Percentiles rank a stretch among this genome's conserved stretches.
Evolutionary conservation across 1,140 invertebrate species (phyloP).

Genomic region (Bombyx mandarina): DNA sequence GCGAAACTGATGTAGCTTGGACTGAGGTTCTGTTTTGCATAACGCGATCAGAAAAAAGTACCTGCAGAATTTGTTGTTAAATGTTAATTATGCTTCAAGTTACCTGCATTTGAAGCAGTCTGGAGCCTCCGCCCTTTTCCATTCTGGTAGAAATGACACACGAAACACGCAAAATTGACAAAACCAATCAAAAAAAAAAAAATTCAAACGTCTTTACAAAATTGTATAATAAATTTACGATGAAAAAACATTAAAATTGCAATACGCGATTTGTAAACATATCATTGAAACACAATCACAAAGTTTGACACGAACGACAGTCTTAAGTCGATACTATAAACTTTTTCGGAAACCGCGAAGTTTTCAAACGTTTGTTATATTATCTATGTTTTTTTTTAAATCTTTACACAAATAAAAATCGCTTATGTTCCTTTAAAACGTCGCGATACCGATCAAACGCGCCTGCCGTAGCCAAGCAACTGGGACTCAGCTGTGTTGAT

Average conservation of each 20-base stretch:
- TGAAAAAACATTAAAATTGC: not conserved
- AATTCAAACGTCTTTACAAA: not conserved
- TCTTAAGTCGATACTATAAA: not conserved
- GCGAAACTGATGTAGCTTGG: no score
- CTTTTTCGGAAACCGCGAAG: not conserved
- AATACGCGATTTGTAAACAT: conserved; percentile 36
- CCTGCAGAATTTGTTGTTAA: no score
- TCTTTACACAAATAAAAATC: not conserved
- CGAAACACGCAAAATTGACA: no score
- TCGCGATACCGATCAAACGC: conserved; percentile 49
- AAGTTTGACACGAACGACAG: conserved; percentile 45
- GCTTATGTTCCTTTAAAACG: conserved; percentile 1
- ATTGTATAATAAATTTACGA: conserved; percentile 1
- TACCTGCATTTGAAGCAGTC: conserved; percentile 73
- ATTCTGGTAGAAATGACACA: conserved; percentile 24
- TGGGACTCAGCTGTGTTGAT: conserved; percentile 33
- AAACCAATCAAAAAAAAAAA: not conserved
- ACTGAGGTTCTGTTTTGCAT: no score
- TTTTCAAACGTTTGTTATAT: conserved; percentile 1
- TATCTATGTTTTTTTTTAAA: conserved; percentile 1
- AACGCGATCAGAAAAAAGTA: no score
- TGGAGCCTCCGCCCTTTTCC: conserved; percentile 60
- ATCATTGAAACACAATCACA: conserved; percentile 31
- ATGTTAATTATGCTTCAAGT: conserved; percentile 6
- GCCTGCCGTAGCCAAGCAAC: conserved; percentile 41